phyloP scores from a whole-genome alignment of 2,888 invertebrate species.

The Electrophaes corylata region DNA sequence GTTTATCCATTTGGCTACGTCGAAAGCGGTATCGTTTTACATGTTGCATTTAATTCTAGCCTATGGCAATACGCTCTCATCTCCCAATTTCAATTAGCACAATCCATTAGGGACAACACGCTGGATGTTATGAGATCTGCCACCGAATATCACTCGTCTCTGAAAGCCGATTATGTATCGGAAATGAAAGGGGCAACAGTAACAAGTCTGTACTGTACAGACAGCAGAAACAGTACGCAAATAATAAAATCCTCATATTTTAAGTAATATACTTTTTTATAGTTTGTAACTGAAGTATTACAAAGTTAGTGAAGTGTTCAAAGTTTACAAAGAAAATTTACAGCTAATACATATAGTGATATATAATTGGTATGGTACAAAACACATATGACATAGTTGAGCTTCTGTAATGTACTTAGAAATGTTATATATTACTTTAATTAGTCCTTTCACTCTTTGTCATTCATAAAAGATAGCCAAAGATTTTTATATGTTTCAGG shows the following conservation, averaged over 20 bases:
- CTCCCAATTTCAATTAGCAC: conserved; percentile 1
- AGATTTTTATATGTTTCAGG: too few relatives aligned
- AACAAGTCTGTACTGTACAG: conserved; percentile 8
- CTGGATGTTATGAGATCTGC: neutral
- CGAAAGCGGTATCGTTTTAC: neutral
- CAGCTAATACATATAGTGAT: too few relatives aligned
- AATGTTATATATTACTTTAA: too few relatives aligned
- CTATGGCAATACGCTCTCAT: conserved; percentile 1
- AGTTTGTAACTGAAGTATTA: too few relatives aligned
- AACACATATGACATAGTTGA: too few relatives aligned
- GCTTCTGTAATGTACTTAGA: too few relatives aligned
- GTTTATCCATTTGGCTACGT: neutral
- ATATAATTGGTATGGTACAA: too few relatives aligned
- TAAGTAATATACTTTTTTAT: too few relatives aligned
- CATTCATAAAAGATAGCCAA: too few relatives aligned
- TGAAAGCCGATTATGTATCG: conserved; percentile 6
- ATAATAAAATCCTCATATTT: neutral
- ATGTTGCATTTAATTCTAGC: conserved; percentile 10
- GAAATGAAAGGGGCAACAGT: neutral
- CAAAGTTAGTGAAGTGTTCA: too few relatives aligned
- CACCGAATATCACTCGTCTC: conserved; percentile 1
- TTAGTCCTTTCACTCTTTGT: too few relatives aligned
- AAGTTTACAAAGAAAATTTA: too few relatives aligned
- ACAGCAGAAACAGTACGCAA: neutral
- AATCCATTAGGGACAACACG: neutral